Conservation (phyloP, 2,888 invertebrate species). For the Acanthoscelides obtectus region DNA sequence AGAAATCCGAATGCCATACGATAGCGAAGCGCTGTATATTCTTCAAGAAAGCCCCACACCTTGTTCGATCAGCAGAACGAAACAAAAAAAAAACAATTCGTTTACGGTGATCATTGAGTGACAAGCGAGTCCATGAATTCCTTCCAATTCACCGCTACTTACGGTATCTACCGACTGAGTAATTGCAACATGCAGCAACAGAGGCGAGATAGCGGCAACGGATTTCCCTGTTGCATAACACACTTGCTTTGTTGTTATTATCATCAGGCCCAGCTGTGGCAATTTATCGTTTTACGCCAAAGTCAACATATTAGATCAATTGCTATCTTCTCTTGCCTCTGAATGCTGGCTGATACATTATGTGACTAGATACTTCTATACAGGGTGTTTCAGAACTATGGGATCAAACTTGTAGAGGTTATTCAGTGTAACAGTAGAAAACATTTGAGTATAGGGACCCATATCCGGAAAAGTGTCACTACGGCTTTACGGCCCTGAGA, state of each 20-base stretch:
- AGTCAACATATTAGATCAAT: too few relatives aligned
- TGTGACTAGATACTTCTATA: too few relatives aligned
- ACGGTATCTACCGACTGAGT: not conserved
- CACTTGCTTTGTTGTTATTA: not conserved
- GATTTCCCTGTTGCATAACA: not conserved
- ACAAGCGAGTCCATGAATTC: not conserved
- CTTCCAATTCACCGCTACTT: not conserved
- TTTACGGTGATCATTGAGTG: not conserved
- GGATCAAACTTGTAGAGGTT: too few relatives aligned
- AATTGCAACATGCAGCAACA: not conserved
- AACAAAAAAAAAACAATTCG: not conserved
- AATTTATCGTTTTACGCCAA: not conserved
- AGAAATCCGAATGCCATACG: not conserved
- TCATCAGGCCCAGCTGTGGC: not conserved
- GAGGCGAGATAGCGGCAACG: not conserved
- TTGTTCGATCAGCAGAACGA: not conserved
- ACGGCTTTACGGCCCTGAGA: too few relatives aligned
- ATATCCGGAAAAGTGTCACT: too few relatives aligned
- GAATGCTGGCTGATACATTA: too few relatives aligned
- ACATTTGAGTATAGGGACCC: too few relatives aligned
- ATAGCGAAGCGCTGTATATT: not conserved
- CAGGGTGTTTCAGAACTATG: too few relatives aligned
- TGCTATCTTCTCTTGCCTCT: too few relatives aligned
- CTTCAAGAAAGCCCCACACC: not conserved
- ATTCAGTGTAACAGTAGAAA: too few relatives aligned